Evolutionary conservation across 2,113 vertebrate genomes (phyloP).

Genomic region (Dipodomys stephensi): DNA sequence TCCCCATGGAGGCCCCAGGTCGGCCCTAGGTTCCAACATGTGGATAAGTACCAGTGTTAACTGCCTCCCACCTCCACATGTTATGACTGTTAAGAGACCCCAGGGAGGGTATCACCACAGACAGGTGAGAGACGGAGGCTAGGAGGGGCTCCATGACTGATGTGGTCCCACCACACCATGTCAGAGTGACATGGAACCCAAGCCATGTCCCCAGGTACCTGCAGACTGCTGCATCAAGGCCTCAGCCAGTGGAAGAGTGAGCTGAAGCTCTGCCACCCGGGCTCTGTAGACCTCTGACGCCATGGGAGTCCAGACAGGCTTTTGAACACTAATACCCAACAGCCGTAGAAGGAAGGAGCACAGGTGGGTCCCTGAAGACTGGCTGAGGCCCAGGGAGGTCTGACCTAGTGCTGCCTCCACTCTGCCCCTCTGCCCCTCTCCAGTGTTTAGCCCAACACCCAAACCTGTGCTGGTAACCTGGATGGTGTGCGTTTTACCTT

Average conservation of each 20-base stretch:
- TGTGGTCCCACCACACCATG: not conserved
- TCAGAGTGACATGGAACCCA: not conserved
- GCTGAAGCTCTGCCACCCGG: not conserved
- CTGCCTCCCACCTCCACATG: rapidly evolving
- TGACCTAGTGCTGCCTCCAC: rapidly evolving
- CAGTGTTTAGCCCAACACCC: not conserved
- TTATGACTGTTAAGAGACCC: not conserved
- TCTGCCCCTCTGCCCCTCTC: not conserved
- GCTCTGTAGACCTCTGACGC: not conserved
- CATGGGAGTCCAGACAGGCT: not conserved
- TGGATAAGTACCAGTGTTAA: not conserved
- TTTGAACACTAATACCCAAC: not conserved
- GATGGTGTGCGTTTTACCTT: rapidly evolving
- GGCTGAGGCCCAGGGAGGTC: not conserved
- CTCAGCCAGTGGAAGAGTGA: rapidly evolving
- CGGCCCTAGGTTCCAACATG: rapidly evolving
- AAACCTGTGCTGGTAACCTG: not conserved
- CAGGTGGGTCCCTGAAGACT: not conserved
- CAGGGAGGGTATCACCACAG: not conserved
- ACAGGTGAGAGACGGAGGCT: not conserved
- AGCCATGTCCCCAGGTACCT: not conserved
- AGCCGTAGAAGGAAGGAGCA: not conserved
- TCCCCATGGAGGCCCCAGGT: not conserved
- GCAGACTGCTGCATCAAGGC: not conserved
- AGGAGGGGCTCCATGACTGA: no score